Conservation (phyloP, 2,888 invertebrate species). For the Synergus umbraculus region DNA sequence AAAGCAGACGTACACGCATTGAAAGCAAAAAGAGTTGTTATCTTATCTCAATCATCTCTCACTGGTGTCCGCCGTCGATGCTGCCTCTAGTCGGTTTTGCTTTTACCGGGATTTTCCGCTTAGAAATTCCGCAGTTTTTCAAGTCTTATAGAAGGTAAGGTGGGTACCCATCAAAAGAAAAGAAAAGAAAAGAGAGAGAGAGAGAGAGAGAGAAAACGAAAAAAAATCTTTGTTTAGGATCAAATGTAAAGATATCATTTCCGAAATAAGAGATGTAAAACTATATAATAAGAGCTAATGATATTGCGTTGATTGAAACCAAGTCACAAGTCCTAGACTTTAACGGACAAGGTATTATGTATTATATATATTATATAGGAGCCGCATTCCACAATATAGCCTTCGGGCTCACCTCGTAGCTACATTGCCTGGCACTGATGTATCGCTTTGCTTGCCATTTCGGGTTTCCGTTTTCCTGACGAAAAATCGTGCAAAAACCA, state of each 20-base stretch:
- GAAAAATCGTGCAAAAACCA: conserved; percentile 73
- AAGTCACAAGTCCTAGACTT: conserved; percentile 6
- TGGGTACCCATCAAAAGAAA: too few relatives aligned
- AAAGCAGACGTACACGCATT: background rate
- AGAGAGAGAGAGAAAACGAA: too few relatives aligned
- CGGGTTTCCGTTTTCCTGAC: conserved; percentile 63
- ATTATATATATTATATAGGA: conserved; percentile 2
- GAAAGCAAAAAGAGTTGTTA: background rate
- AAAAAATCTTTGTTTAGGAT: too few relatives aligned
- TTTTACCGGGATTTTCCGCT: conserved; percentile 18
- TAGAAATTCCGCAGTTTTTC: background rate
- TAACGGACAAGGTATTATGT: background rate
- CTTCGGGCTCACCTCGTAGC: conserved; percentile 68
- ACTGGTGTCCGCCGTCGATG: background rate
- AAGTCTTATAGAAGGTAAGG: background rate
- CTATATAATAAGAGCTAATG: background rate
- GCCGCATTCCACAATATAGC: conserved; percentile 42
- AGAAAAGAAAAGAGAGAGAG: too few relatives aligned
- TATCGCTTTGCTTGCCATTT: conserved; percentile 54
- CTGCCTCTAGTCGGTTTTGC: background rate
- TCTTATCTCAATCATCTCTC: conserved; percentile 24
- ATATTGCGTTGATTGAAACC: background rate
- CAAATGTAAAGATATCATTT: too few relatives aligned
- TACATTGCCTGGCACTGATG: conserved; percentile 60
- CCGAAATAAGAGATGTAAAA: too few relatives aligned